These are phyloP conservation scores for Enoplolaimus lenunculus DNA, from an alignment of 2,888 invertebrate species.

Conservation along the genomic window DNA sequence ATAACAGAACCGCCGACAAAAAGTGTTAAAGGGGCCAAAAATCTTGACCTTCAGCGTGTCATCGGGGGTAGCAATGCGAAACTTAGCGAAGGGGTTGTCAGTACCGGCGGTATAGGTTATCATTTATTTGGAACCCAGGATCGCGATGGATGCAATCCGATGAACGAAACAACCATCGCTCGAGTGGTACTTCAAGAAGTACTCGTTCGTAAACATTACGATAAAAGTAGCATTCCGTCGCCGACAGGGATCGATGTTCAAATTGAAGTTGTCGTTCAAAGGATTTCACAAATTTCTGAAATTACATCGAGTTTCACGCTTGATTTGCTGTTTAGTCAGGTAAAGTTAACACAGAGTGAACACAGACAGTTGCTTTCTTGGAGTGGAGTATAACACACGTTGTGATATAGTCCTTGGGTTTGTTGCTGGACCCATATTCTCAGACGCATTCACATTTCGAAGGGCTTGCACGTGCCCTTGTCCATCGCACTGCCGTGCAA, in stretches of 20 bases:
- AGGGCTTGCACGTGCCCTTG: too few relatives aligned
- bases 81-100: too few relatives aligned
- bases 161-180: constrained; percentile 8
- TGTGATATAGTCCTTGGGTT: too few relatives aligned
- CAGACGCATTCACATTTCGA: too few relatives aligned
- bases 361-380: too few relatives aligned
- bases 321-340: constrained; percentile 12
- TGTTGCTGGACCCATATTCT: too few relatives aligned
- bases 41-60: neutral
- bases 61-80: neutral
- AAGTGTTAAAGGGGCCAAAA: neutral
- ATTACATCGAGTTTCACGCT: constrained; percentile 17
- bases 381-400: too few relatives aligned
- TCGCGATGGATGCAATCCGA: neutral
- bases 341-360: too few relatives aligned
- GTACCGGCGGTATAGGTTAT: neutral
- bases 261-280: constrained; percentile 13
- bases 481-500: too few relatives aligned
- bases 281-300: constrained; percentile 15
- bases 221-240: constrained; percentile 12
- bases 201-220: neutral
- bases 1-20: neutral
- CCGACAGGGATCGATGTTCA: constrained; percentile 5
- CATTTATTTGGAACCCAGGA: too few relatives aligned
- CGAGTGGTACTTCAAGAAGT: constrained; percentile 12